A percentile compares a stretch with the other conserved stretches of the same genome.
These are phyloP conservation scores for Meloidogyne floridensis DNA, from an alignment of 1,140 invertebrate species.

Conservation along the genomic window DNA sequence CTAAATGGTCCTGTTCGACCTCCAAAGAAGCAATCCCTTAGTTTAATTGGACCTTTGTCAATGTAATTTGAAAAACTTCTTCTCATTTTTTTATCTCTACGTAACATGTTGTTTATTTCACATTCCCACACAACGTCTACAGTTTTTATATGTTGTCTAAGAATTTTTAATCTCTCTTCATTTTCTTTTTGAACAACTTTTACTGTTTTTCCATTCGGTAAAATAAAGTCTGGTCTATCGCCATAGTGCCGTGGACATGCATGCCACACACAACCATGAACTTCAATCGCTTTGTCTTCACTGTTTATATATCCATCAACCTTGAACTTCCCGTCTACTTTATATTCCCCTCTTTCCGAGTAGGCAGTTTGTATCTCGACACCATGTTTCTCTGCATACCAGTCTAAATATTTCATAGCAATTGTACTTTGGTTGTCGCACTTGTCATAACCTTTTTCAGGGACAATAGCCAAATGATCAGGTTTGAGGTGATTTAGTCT, in stretches of 20 bases:
- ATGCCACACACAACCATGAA: neutral
- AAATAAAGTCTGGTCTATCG: neutral
- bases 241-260: neutral
- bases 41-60: neutral
- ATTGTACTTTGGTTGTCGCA: no score
- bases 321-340: no score
- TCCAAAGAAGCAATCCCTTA: conserved; percentile 11
- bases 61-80: neutral
- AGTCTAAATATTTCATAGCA: no score
- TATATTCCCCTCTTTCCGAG: no score
- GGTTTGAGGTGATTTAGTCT: no score
- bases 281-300: conserved; percentile 6
- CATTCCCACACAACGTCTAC: conserved; percentile 15
- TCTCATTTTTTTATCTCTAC: neutral
- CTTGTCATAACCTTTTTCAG: no score
- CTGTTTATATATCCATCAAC: no score
- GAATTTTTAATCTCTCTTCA: no score
- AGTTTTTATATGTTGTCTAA: neutral
- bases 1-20: conserved; percentile 12
- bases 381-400: no score
- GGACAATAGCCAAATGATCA: no score
- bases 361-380: no score
- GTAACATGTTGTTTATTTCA: neutral
- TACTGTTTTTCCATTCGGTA: conserved; percentile 9
- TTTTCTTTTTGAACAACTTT: neutral